A percentile compares a stretch with the other conserved stretches of the same genome.
These are phyloP conservation scores for Crotalus helleri DNA, from an alignment of 2,113 vertebrate species.

Conservation along the genomic window DNA sequence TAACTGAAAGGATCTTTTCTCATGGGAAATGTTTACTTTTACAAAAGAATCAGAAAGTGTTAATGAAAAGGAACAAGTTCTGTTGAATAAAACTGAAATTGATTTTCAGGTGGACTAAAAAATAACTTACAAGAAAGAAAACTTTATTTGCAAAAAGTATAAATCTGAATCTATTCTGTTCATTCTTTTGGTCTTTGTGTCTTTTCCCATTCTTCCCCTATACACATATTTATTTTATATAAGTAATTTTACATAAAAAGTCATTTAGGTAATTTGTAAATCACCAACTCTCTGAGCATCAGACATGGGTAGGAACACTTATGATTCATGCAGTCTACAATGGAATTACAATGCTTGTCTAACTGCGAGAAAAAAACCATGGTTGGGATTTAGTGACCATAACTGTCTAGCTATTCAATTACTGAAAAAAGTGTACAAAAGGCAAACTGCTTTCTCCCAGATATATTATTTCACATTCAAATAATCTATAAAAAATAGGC, in stretches of 20 bases:
- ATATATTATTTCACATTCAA: background rate
- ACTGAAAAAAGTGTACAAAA: background rate
- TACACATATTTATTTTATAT: background rate
- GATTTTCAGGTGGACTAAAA: background rate
- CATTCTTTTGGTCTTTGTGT: background rate
- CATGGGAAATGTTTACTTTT: background rate
- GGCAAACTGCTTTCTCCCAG: background rate
- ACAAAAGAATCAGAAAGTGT: background rate
- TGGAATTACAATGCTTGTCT: background rate
- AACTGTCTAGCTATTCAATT: background rate
- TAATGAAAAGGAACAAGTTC: background rate
- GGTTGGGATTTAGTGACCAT: background rate
- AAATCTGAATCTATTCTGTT: background rate
- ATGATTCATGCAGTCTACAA: background rate
- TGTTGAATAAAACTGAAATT: background rate
- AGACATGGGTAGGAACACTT: background rate
- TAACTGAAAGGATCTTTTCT: background rate
- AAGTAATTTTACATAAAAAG: background rate
- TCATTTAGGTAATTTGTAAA: background rate
- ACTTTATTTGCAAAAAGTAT: background rate
- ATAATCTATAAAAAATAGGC: constrained; percentile 8
- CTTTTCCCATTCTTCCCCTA: background rate
- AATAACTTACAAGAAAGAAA: background rate
- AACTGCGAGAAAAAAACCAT: background rate
- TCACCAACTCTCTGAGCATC: background rate